phyloP scores from a whole-genome alignment of 1,140 invertebrate species.

The Bombus consobrinus region DNA sequence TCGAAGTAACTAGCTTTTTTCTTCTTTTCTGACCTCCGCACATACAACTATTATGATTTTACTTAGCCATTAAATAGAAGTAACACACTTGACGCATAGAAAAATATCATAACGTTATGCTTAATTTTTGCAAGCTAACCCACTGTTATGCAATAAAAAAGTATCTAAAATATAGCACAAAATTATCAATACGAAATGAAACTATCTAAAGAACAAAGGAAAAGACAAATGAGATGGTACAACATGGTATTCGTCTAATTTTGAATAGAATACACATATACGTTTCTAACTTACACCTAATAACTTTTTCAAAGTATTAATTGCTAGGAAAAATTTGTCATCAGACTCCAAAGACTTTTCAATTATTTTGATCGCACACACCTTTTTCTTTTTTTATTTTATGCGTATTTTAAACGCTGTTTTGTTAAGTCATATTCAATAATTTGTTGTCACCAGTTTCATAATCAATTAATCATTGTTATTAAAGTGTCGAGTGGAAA shows the following conservation, averaged over 20 bases:
- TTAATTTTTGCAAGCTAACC: neutral
- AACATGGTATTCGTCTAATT: neutral
- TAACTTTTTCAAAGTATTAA: neutral
- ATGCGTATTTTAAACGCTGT: too few species aligned
- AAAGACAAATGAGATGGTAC: neutral
- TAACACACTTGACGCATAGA: neutral
- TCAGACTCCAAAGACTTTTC: too few species aligned
- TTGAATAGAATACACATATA: neutral
- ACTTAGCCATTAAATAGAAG: neutral
- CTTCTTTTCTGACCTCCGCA: neutral
- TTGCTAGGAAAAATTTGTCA: too few species aligned
- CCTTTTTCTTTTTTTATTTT: too few species aligned
- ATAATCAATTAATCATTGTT: neutral
- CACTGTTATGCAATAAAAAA: neutral
- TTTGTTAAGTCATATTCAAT: too few species aligned
- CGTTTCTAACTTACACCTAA: neutral
- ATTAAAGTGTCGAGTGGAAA: neutral
- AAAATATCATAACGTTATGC: neutral
- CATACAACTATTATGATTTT: neutral
- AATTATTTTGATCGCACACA: too few species aligned
- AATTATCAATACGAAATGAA: neutral
- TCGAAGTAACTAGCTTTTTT: neutral
- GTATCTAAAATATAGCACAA: neutral
- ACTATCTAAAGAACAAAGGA: neutral
- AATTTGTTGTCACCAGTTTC: neutral